These are phyloP conservation scores for Pipistrellus pygmaeus DNA, from an alignment of 2,797 vertebrate genomes.

Conservation along the genomic window DNA sequence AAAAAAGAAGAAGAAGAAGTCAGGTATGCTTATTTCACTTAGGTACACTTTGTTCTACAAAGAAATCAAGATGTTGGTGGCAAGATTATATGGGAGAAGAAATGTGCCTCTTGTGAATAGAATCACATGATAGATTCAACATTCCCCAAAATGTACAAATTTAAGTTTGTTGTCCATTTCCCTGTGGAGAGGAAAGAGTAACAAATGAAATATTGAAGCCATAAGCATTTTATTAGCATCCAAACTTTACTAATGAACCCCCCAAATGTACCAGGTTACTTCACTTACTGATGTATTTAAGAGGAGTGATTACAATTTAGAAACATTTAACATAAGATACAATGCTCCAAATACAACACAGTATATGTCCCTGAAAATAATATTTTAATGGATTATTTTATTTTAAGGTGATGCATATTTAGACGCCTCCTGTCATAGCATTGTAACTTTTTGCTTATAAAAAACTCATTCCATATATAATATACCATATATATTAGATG, in stretches of 20 bases:
- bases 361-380: slow-evolving; percentile 2
- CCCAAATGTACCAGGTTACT: not conserved
- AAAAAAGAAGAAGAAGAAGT: not conserved
- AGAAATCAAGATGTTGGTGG: not conserved
- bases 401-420: not conserved
- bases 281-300: not conserved
- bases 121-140: slow-evolving; percentile 8
- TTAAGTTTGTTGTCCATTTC: slow-evolving; percentile 18
- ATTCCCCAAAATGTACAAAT: slow-evolving; percentile 29
- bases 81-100: not conserved
- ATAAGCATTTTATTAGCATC: not conserved
- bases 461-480: not conserved
- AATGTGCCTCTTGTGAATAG: not conserved
- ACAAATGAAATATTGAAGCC: slow-evolving; percentile 12
- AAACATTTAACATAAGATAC: not conserved
- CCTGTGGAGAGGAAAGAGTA: slow-evolving; percentile 52
- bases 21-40: not conserved
- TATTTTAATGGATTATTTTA: not conserved
- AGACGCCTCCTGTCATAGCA: not conserved
- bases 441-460: not conserved
- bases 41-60: slow-evolving; percentile 39
- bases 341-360: not conserved
- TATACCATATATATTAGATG: not conserved
- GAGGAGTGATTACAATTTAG: not conserved
- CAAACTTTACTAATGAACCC: not conserved